Evolutionary conservation across 2,888 invertebrate genomes (phyloP).

Genomic region (Drosophila siamana): DNA sequence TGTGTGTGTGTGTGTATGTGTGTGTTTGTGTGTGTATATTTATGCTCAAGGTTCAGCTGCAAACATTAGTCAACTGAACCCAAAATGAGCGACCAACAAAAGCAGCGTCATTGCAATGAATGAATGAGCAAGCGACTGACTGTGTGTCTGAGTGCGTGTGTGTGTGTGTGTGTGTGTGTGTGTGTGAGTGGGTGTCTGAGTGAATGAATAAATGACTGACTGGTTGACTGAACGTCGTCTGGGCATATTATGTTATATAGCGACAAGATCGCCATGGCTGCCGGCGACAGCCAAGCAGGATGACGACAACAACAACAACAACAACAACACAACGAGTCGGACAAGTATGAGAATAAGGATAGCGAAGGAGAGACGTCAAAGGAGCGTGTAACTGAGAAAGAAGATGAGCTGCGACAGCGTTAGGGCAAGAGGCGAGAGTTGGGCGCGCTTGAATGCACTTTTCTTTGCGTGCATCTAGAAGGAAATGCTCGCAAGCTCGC

Average conservation of each 20-base stretch:
- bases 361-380: neutral
- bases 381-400: neutral
- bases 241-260: slow-evolving; percentile 24
- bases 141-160: slow-evolving; percentile 27
- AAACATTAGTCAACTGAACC: slow-evolving; percentile 73
- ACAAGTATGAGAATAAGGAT: neutral
- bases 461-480: slow-evolving; percentile 48
- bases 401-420: neutral
- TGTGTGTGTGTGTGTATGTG: neutral
- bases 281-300: slow-evolving; percentile 14
- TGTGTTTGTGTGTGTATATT: slow-evolving; percentile 23
- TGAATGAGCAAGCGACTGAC: slow-evolving; percentile 49
- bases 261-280: slow-evolving; percentile 37
- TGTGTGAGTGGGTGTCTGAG: slow-evolving; percentile 33
- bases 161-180: slow-evolving; percentile 6
- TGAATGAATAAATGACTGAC: slow-evolving; percentile 54
- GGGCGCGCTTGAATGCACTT: slow-evolving; percentile 51
- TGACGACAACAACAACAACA: neutral
- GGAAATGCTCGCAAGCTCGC: slow-evolving; percentile 16
- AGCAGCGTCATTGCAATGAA: slow-evolving; percentile 61
- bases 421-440: neutral
- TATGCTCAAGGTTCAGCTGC: slow-evolving; percentile 66
- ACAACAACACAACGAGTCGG: no score
- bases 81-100: slow-evolving; percentile 75
- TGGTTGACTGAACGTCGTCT: slow-evolving; percentile 41